Percentiles rank a stretch among this genome's conserved stretches.
phyloP scores from a whole-genome alignment of 1,140 invertebrate genomes.

The Eriocheir sinensis region DNA sequence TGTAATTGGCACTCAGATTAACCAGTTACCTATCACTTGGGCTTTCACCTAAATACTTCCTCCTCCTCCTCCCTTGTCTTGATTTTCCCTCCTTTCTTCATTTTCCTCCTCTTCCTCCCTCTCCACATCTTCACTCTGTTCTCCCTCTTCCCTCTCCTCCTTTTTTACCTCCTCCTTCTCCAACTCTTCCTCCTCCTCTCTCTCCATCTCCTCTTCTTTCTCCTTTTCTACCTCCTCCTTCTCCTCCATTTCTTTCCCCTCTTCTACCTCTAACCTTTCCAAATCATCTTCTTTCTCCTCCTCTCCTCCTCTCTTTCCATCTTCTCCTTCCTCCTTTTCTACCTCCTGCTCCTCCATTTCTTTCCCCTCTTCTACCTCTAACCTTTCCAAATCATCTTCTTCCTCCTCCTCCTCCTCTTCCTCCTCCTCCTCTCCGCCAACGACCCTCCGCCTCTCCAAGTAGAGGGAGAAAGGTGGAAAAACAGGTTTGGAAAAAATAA shows the following conservation, averaged over 20 bases:
- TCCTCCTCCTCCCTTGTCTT: background rate
- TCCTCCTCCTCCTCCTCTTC: background rate
- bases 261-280: too few relatives aligned
- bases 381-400: too few relatives aligned
- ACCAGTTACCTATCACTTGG: too few relatives aligned
- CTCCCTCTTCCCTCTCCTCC: conserved; percentile 5
- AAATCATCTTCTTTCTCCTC: background rate
- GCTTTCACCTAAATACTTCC: too few relatives aligned
- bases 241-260: background rate
- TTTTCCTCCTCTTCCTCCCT: background rate
- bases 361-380: background rate
- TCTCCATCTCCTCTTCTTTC: background rate
- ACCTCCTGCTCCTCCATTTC: background rate
- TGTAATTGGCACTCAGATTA: background rate
- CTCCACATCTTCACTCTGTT: too few relatives aligned
- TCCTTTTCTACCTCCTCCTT: background rate
- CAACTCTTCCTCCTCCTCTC: conserved; percentile 6
- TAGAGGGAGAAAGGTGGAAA: background rate
- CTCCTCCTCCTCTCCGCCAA: background rate
- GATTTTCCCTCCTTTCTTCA: background rate
- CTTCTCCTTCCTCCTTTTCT: background rate
- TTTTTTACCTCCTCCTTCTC: background rate
- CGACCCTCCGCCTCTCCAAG: background rate
- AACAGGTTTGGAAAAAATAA: background rate
- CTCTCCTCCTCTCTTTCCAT: background rate